Base-by-base conservation (phyloP, 2,888 invertebrate species). In the Frankliniella fusca region DNA sequence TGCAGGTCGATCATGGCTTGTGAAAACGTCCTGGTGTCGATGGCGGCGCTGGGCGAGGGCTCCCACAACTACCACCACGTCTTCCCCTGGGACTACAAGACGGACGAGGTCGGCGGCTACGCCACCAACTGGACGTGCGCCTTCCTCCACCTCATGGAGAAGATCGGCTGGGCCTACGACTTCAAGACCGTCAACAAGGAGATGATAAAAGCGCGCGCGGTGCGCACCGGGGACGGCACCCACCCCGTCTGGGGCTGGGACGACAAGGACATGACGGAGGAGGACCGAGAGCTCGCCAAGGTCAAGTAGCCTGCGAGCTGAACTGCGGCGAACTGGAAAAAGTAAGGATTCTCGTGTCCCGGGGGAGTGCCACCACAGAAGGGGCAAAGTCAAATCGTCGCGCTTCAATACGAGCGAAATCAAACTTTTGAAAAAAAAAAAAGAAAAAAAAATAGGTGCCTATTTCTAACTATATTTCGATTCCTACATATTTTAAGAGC, bases 151-250 rank as follows among this genome's bases (percentile, higher is more conserved):
- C 90, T 94, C 86, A 94, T 94, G 88, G 93, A 95, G 15, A 92
- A 91, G 87, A 89, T 97, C 84, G 97, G 97, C 27, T 94, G 93
- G 93, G 96, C 95, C 0, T 96, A 96, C 87, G 96, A 97, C 87
- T 88, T 96, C 85, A 96, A 95, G 88, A 93, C 93, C 0, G 95
- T 94, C 0, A 93, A 94, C 0, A 87, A 90, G 12, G 93, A 93
- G 81, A 92, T 93, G 85, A 90, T 95, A 18, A 89, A 91, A 86
- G 92, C 90, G 85, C 90, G 95, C 23, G 94, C 93, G 0, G 88
- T 91, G 85, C 91, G 94, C 83, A 94, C 94, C 0, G 94, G 61
- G 20, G 61, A 61, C 61, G 61, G 61, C 61, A 15, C 61, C 20
- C 61, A 61, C 61, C 61, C 61, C 50, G 83, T 85, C 54, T 86